Percentiles rank a stretch among this genome's conserved stretches.
phyloP scores from a whole-genome alignment of 2,113 vertebrate species.

The Phainopepla nitens region DNA sequence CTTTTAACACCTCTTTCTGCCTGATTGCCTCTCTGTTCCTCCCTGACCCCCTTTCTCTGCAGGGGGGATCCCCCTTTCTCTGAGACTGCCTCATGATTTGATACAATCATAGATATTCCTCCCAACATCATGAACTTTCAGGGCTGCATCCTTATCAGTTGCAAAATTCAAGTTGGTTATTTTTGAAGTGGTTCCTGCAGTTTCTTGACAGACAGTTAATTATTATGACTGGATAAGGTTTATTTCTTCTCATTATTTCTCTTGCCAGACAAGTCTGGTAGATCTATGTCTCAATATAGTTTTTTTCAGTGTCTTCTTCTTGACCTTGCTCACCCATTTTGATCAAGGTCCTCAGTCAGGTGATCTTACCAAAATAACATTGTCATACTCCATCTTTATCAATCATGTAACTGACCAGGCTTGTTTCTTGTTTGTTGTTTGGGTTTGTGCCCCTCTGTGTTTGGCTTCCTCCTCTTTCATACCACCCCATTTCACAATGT shows the following conservation, averaged over 20 bases:
- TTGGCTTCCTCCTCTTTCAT: neutral
- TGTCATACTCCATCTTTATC: neutral
- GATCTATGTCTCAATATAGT: accelerated
- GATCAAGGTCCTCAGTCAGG: neutral
- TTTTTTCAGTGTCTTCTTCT: neutral
- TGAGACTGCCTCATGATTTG: neutral
- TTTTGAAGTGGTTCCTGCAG: neutral
- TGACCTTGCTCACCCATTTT: neutral
- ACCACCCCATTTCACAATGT: neutral
- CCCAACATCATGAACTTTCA: neutral
- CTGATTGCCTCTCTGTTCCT: accelerated
- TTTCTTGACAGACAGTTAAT: neutral
- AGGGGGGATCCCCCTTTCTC: neutral
- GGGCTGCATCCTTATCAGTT: neutral
- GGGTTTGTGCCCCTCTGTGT: neutral
- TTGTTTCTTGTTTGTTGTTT: neutral
- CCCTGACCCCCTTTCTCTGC: neutral
- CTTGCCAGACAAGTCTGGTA: neutral
- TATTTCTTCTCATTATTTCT: neutral
- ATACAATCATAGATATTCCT: accelerated
- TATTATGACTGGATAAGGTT: neutral
- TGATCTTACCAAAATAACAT: neutral
- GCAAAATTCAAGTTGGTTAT: neutral
- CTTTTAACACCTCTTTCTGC: neutral
- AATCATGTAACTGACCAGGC: accelerated